phyloP scores from a whole-genome alignment of 2,113 vertebrate species.

The Chrysochloris asiatica region DNA sequence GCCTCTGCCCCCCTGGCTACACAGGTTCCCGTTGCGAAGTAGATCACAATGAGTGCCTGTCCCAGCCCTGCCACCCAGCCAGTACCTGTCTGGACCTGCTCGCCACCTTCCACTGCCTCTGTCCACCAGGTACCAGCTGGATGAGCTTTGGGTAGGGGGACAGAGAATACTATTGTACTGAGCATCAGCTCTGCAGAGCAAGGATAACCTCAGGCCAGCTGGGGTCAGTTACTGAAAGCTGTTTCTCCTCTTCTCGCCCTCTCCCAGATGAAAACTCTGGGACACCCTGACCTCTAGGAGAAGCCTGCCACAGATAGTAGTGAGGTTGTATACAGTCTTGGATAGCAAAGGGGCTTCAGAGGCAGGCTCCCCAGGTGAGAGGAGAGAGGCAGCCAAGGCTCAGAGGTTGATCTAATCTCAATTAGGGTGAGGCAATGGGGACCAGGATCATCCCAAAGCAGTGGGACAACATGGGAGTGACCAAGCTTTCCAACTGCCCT shows the following conservation, averaged over 20 bases:
- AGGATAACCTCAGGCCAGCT: background rate
- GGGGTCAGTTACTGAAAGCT: background rate
- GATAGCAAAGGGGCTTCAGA: background rate
- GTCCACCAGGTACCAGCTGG: constrained; percentile 76
- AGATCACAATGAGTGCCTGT: constrained; percentile 78
- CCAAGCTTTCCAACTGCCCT: background rate
- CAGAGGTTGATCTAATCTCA: background rate
- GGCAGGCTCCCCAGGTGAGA: background rate
- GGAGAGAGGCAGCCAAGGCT: background rate
- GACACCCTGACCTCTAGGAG: rapidly evolving
- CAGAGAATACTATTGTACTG: background rate
- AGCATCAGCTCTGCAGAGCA: background rate
- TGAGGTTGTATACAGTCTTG: background rate
- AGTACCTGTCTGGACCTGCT: constrained; percentile 82
- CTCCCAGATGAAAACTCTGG: background rate
- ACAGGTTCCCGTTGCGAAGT: constrained; percentile 80
- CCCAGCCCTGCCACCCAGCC: constrained; percentile 78
- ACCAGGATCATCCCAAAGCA: background rate
- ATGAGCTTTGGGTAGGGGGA: background rate
- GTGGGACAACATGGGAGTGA: background rate
- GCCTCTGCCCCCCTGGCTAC: constrained; percentile 80
- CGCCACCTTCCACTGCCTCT: constrained; percentile 79
- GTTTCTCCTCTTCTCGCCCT: background rate
- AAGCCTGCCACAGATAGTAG: background rate
- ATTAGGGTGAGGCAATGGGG: background rate